Percentiles rank a stretch among this genome's conserved stretches.
Conservation (phyloP, 92 coral and sea anemone genomes). For the Paramuricea clavata region DNA sequence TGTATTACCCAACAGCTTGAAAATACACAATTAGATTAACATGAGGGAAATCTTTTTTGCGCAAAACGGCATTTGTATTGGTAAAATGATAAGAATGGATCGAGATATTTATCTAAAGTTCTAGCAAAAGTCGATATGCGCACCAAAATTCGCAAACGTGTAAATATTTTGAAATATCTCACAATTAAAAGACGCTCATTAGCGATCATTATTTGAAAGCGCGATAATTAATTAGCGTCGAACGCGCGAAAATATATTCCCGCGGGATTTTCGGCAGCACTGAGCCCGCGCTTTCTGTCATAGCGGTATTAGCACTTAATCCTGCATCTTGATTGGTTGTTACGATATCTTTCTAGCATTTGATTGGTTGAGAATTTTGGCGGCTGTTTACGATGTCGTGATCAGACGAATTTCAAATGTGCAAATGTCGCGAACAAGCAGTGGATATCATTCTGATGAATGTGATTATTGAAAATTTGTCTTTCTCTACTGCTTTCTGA, state of each 20-base stretch:
- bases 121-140: too few species aligned
- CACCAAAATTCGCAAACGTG: too few species aligned
- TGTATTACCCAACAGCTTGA: too few species aligned
- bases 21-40: too few species aligned
- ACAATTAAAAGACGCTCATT: not conserved
- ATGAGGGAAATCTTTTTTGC: too few species aligned
- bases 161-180: not conserved
- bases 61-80: too few species aligned
- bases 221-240: not conserved
- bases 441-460: not conserved
- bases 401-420: constrained; percentile 24
- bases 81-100: too few species aligned
- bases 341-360: not conserved
- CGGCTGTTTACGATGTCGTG: constrained; percentile 35
- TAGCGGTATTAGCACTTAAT: not conserved
- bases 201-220: not conserved
- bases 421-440: not conserved
- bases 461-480: not conserved
- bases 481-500: not conserved
- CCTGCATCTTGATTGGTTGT: constrained; percentile 29
- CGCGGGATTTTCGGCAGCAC: not conserved
- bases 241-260: not conserved
- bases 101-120: too few species aligned
- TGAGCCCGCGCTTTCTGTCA: not conserved
- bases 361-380: constrained; percentile 34